Percentiles rank a stretch among this genome's conserved stretches.
These are phyloP conservation scores for Acronicta psi DNA, from an alignment of 2,888 invertebrate species.

Conservation along the genomic window DNA sequence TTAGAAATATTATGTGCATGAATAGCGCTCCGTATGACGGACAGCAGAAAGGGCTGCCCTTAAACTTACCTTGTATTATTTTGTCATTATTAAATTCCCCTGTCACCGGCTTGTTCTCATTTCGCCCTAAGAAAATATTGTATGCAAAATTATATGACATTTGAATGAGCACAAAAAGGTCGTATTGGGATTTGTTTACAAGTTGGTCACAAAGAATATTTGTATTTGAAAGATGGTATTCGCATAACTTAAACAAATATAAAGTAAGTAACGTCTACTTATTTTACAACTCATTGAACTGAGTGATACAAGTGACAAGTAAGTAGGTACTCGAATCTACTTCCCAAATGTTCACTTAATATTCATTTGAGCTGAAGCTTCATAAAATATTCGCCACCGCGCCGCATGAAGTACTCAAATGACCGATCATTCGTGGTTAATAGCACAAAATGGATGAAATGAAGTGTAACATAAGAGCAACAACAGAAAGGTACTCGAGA, in stretches of 20 bases:
- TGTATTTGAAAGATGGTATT: conserved; percentile 59
- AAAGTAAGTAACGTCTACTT: conserved; percentile 36
- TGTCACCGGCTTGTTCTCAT: conserved; percentile 85
- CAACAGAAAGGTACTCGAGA: conserved; percentile 76
- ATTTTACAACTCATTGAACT: conserved; percentile 38
- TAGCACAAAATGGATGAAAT: conserved; percentile 79
- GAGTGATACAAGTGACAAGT: conserved; percentile 10
- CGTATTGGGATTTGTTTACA: conserved; percentile 79
- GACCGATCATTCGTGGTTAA: conserved; percentile 65
- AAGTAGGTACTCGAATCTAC: conserved; percentile 28
- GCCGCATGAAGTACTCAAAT: conserved; percentile 66
- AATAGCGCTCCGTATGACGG: conserved; percentile 87
- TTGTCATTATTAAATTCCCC: conserved; percentile 89
- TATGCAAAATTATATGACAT: conserved; percentile 89
- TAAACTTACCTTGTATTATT: conserved; percentile 88
- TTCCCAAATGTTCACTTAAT: conserved; percentile 42
- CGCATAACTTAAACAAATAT: conserved; percentile 45
- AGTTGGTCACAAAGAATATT: conserved; percentile 65
- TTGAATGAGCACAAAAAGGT: conserved; percentile 86
- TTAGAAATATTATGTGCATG: conserved; percentile 87
- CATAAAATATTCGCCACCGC: conserved; percentile 48
- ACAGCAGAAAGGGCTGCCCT: conserved; percentile 88
- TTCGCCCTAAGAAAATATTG: conserved; percentile 87
- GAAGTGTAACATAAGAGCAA: conserved; percentile 78
- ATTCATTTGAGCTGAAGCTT: conserved; percentile 31